Conservation (phyloP, 2,888 invertebrate genomes). For the Cetonia aurata region DNA sequence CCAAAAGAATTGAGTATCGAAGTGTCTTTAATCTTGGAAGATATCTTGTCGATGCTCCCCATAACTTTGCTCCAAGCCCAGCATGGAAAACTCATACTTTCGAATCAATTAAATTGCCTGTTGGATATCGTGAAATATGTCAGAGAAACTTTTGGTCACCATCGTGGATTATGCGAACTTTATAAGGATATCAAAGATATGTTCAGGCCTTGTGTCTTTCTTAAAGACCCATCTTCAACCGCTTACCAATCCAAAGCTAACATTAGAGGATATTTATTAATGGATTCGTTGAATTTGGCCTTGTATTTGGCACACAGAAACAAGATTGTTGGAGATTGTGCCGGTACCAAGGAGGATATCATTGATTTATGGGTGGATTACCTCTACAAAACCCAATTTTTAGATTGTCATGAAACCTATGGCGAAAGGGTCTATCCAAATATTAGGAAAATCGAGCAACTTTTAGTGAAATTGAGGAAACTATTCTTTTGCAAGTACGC, state of each 20-base stretch:
- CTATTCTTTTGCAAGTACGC: constrained; percentile 33
- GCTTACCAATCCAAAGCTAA: constrained; percentile 21
- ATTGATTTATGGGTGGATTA: constrained; percentile 26
- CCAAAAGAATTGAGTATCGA: not conserved
- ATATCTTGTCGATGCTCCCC: constrained; percentile 28
- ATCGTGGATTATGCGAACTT: constrained; percentile 4
- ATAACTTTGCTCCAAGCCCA: constrained; percentile 26
- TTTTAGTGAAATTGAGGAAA: constrained; percentile 7
- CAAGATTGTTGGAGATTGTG: not conserved
- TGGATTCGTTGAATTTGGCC: constrained; percentile 22
- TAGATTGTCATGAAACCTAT: constrained; percentile 16
- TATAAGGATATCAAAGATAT: constrained; percentile 21
- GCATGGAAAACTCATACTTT: not conserved
- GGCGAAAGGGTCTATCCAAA: not conserved
- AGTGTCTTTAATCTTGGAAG: constrained; percentile 32
- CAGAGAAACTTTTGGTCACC: constrained; percentile 17
- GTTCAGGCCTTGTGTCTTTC: constrained; percentile 21
- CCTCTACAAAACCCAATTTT: constrained; percentile 22
- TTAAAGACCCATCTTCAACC: not conserved
- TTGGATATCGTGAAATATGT: constrained; percentile 31
- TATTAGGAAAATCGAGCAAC: constrained; percentile 8
- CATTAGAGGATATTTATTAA: constrained; percentile 4
- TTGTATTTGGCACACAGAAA: constrained; percentile 16
- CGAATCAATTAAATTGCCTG: constrained; percentile 12
- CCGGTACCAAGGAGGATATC: not conserved